Conservation (phyloP, 2,888 invertebrate genomes). For the Dastarcus helophoroides region DNA sequence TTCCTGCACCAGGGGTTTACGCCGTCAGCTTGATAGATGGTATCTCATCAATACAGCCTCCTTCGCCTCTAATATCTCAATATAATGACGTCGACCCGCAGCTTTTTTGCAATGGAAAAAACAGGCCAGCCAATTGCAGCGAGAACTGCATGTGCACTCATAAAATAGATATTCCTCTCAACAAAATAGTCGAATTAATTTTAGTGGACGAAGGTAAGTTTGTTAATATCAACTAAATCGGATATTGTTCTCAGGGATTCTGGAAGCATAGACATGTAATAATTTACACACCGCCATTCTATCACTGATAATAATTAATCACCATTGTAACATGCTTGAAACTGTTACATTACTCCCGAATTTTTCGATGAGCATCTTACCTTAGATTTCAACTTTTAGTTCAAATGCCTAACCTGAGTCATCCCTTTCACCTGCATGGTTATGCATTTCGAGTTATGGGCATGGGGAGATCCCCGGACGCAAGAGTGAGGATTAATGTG, state of each 20-base stretch:
- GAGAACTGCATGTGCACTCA: slow-evolving; percentile 75
- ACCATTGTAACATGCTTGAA: no score
- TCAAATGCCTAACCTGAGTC: slow-evolving; percentile 73
- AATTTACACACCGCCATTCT: no score
- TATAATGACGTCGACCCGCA: neutral
- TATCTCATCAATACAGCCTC: slow-evolving; percentile 48
- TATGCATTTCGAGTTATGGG: slow-evolving; percentile 71
- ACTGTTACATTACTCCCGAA: no score
- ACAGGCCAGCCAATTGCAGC: neutral
- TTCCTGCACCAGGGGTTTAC: neutral
- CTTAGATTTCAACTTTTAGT: slow-evolving; percentile 39
- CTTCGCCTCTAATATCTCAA: slow-evolving; percentile 67
- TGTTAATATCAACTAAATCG: neutral
- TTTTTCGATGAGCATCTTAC: no score
- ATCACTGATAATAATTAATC: no score
- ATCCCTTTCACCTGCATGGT: slow-evolving; percentile 81
- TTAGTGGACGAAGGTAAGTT: slow-evolving; percentile 67
- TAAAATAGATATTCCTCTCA: slow-evolving; percentile 65
- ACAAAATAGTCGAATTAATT: slow-evolving; percentile 73
- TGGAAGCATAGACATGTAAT: no score
- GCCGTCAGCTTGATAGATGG: neutral
- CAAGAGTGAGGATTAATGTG: slow-evolving; percentile 68
- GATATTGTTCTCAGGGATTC: no score
- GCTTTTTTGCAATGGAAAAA: neutral
- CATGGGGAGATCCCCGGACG: slow-evolving; percentile 72